phyloP scores from a whole-genome alignment of 2,797 vertebrate genomes.

The Tadarida brasiliensis region DNA sequence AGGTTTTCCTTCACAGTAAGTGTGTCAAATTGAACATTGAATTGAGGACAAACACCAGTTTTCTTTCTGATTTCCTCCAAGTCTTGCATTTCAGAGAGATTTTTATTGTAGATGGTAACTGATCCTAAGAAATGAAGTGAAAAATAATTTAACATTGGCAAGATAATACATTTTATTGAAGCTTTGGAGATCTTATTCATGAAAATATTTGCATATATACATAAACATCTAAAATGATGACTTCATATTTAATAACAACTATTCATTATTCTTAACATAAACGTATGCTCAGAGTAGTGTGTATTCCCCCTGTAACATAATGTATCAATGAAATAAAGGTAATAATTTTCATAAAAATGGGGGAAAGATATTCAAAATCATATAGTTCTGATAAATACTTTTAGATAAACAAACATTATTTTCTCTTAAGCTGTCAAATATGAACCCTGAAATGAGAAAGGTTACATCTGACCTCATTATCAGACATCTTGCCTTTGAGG shows the following conservation, averaged over 20 bases:
- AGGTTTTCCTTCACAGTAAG: constrained; percentile 96
- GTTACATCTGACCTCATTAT: not conserved
- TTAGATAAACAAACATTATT: not conserved
- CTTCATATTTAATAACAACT: not conserved
- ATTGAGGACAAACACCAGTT: constrained; percentile 95
- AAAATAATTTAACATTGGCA: constrained; percentile 39
- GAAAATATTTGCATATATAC: not conserved
- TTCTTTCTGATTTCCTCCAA: constrained; percentile 91
- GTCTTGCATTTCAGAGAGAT: constrained; percentile 89
- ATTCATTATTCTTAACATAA: not conserved
- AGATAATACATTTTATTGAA: not conserved
- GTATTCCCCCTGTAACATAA: not conserved
- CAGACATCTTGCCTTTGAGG: not conserved
- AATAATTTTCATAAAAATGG: not conserved
- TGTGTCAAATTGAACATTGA: constrained; percentile 94
- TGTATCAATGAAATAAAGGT: not conserved
- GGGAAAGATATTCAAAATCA: not conserved
- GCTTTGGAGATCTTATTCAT: constrained; percentile 4
- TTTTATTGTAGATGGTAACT: constrained; percentile 92
- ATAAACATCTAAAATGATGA: constrained; percentile 33
- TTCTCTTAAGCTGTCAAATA: not conserved
- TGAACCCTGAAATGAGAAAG: not conserved
- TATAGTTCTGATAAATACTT: not conserved
- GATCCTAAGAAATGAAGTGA: constrained; percentile 86
- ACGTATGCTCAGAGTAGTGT: not conserved